Percentiles rank a stretch among this genome's conserved stretches.
phyloP scores from a whole-genome alignment of 37 sponge, comb jelly and placozoan genomes.

The Trichoplax adhaerens region DNA sequence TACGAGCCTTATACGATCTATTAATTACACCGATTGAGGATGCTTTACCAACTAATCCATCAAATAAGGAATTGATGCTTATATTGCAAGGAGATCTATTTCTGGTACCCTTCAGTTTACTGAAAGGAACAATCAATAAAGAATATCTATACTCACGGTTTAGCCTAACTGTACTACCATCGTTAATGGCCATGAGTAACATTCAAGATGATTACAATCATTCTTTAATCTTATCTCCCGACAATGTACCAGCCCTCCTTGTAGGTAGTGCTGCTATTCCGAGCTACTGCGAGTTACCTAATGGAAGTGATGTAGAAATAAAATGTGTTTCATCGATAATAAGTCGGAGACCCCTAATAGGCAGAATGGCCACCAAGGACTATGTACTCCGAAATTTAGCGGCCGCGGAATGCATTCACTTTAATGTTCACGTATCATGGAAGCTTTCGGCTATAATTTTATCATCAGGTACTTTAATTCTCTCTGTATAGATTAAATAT shows the following conservation, averaged over 20 bases:
- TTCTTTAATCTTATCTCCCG: too few relatives aligned
- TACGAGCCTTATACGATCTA: slow-evolving; percentile 65
- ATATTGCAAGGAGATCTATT: slow-evolving; percentile 79
- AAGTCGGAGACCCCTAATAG: slow-evolving; percentile 28
- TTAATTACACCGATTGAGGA: slow-evolving; percentile 67
- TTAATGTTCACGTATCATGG: slow-evolving; percentile 70
- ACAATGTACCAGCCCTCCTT: too few relatives aligned
- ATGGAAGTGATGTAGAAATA: slow-evolving; percentile 55
- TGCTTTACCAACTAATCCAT: slow-evolving; percentile 27
- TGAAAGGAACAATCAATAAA: slow-evolving; percentile 27
- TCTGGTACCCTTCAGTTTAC: slow-evolving; percentile 70
- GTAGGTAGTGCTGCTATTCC: too few relatives aligned
- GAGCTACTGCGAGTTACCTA: too few relatives aligned
- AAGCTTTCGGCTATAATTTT: slow-evolving; percentile 43
- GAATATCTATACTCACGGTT: slow-evolving; percentile 49
- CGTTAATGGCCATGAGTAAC: background rate
- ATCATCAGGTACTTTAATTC: slow-evolving; percentile 8
- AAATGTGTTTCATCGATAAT: slow-evolving; percentile 52
- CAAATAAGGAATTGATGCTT: slow-evolving; percentile 28
- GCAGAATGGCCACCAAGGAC: slow-evolving; percentile 44
- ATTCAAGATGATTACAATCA: too few relatives aligned
- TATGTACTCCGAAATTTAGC: slow-evolving; percentile 22
- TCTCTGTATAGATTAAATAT: too few relatives aligned
- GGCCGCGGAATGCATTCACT: slow-evolving; percentile 34
- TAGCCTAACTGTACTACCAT: slow-evolving; percentile 32